Evolutionary conservation across 2,797 vertebrate species (phyloP).

Genomic region (Centroberyx gerrardi): DNA sequence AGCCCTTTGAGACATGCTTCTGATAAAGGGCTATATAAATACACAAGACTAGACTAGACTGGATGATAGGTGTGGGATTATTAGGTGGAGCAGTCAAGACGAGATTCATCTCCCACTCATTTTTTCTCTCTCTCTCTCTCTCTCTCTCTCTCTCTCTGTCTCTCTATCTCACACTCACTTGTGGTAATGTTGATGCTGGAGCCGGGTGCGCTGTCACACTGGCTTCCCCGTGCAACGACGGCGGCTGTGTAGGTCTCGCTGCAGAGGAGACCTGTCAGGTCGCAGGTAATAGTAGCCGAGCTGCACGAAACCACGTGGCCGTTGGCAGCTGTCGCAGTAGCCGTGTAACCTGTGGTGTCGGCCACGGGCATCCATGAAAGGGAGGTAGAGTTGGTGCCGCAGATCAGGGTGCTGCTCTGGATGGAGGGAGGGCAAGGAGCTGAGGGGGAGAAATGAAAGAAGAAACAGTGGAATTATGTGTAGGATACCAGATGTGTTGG

Average conservation of each 20-base stretch:
- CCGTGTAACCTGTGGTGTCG: conserved; percentile 54
- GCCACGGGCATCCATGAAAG: conserved; percentile 66
- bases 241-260: conserved; percentile 69
- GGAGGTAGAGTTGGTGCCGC: conserved; percentile 65
- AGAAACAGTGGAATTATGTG: not conserved
- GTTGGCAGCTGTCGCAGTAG: conserved; percentile 58
- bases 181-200: conserved; percentile 59
- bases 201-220: conserved; percentile 71
- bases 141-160: no score
- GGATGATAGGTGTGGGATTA: conserved; percentile 5
- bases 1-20: no score
- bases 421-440: conserved; percentile 78
- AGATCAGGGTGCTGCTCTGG: conserved; percentile 62
- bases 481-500: no score
- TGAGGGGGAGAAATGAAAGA: conserved; percentile 35
- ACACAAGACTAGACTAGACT: no score
- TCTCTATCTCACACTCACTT: conserved; percentile 50
- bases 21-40: no score
- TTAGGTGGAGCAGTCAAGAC: not conserved
- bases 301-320: conserved; percentile 64
- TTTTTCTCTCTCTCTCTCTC: not conserved
- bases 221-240: conserved; percentile 55
- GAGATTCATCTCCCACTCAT: not conserved
- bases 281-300: conserved; percentile 54
- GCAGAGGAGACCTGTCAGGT: conserved; percentile 70